Evolutionary conservation across 2,113 vertebrate genomes (phyloP), one percentile per base, ranked within the genome.

Genomic region (Tichodroma muraria): DNA sequence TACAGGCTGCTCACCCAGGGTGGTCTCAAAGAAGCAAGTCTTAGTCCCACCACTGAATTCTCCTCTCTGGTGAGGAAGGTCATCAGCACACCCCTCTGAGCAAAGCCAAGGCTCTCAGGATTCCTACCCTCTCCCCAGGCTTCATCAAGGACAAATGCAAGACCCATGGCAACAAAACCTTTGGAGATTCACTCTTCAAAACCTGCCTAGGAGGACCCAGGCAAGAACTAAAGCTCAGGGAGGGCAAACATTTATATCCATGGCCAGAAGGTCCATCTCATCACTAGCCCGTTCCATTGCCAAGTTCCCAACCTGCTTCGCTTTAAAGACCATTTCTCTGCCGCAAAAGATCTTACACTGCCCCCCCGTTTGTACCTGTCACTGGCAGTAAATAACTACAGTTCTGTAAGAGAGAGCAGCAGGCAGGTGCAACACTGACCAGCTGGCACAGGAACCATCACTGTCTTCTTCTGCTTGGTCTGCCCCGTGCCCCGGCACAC

Each of bases 401-500:
- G 31, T 7, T 37, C 53, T 10, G 31, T 7, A 52, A 15, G 9
- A 70, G 52, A 49, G 4, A 44, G 50, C 45, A 50, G 60, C 44
- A 35, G 37, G 10, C 35, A 9, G 71, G 64, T 2, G 11, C n/a
- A 83, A 3, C 70, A 96, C 98, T 95, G 73, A 99, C 99, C 99
- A 70, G 99, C 99, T 68, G 99, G 99, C 61, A 99, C 99, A 1
- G 99, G 99, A 71, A 99, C 98, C 96, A 98, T 97, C 90, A 99
- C 98, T 1, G 96, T 98, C 97, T 98, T 99, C 97, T 94, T 99
- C 97, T 99, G 99, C 69, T 99, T 99, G 93, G 98, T 99, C 89
- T 99, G 98, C 37, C 99, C 99, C 1, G 97, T 96, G 37, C 99
- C 99, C 18, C 97, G 98, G 81, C 99, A 99, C 3, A 98, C 31